phyloP scores from a whole-genome alignment of 1,140 invertebrate species.

The Drosophila kohkoa region DNA sequence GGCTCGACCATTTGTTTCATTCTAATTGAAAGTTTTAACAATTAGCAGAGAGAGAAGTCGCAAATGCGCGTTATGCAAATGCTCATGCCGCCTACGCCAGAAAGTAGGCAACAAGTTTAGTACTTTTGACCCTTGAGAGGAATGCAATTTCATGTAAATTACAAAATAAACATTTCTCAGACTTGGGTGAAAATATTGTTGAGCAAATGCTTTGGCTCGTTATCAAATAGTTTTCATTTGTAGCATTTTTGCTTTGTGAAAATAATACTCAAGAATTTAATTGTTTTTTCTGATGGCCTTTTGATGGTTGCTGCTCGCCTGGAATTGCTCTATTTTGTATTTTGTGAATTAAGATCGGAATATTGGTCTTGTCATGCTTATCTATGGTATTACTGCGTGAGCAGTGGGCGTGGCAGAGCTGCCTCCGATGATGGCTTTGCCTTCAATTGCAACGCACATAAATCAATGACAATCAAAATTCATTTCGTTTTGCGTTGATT shows the following conservation, averaged over 20 bases:
- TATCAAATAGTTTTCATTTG: constrained; percentile 16
- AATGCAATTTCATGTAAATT: constrained; percentile 54
- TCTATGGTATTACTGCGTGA: constrained; percentile 60
- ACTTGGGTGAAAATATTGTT: neutral
- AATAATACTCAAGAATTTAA: neutral
- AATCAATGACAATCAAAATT: constrained; percentile 83
- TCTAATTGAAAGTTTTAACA: constrained; percentile 71
- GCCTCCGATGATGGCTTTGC: constrained; percentile 23
- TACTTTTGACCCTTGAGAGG: constrained; percentile 45
- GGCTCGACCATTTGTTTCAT: constrained; percentile 32
- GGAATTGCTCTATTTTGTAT: constrained; percentile 42
- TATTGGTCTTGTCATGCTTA: constrained; percentile 64
- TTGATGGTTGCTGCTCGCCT: constrained; percentile 56
- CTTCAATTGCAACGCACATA: constrained; percentile 67
- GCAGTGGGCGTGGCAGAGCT: constrained; percentile 38
- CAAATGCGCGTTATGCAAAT: constrained; percentile 22
- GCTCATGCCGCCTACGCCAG: constrained; percentile 23
- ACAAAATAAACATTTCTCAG: constrained; percentile 4
- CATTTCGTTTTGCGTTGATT: constrained; percentile 78
- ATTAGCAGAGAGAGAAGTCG: constrained; percentile 44
- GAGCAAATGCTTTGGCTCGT: neutral
- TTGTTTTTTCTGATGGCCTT: constrained; percentile 45
- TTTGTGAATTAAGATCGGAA: constrained; percentile 5
- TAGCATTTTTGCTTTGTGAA: constrained; percentile 8
- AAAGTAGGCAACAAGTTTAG: constrained; percentile 54